A percentile compares a stretch with the other conserved stretches of the same genome.
These are phyloP conservation scores for Luperina testacea DNA, from an alignment of 2,888 invertebrate species.

Conservation along the genomic window DNA sequence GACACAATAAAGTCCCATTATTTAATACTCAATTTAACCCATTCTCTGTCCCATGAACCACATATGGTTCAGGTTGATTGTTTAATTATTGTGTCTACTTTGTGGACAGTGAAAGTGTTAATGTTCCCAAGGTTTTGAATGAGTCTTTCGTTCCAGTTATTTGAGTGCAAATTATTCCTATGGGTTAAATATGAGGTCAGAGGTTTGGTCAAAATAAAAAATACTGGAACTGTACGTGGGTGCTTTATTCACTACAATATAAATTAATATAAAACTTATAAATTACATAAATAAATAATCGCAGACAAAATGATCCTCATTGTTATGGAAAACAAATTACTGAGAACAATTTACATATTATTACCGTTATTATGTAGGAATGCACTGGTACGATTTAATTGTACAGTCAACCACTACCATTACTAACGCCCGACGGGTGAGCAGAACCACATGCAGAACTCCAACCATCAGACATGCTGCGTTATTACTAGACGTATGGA, in stretches of 20 bases:
- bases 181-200: not conserved
- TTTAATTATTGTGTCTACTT: no score
- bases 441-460: not conserved
- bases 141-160: no score
- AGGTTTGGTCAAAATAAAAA: conserved; percentile 42
- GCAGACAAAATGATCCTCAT: conserved; percentile 78
- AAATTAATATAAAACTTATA: conserved; percentile 87
- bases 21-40: not conserved
- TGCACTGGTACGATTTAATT: conserved; percentile 63
- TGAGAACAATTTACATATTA: conserved; percentile 52
- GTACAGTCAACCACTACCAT: conserved; percentile 43
- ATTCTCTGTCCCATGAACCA: no score
- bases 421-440: not conserved
- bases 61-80: no score
- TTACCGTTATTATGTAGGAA: conserved; percentile 64
- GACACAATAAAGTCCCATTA: not conserved
- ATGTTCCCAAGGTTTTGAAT: not conserved
- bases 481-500: conserved; percentile 11
- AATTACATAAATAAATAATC: conserved; percentile 87
- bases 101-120: no score
- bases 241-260: conserved; percentile 87
- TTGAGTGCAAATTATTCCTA: not conserved
- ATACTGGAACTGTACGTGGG: conserved; percentile 69
- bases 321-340: conserved; percentile 61
- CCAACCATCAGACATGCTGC: not conserved